Percentiles rank a stretch among this genome's conserved stretches.
These are phyloP conservation scores for Strigamia transsilvanica DNA, from an alignment of 2,888 invertebrate genomes.

Conservation along the genomic window DNA sequence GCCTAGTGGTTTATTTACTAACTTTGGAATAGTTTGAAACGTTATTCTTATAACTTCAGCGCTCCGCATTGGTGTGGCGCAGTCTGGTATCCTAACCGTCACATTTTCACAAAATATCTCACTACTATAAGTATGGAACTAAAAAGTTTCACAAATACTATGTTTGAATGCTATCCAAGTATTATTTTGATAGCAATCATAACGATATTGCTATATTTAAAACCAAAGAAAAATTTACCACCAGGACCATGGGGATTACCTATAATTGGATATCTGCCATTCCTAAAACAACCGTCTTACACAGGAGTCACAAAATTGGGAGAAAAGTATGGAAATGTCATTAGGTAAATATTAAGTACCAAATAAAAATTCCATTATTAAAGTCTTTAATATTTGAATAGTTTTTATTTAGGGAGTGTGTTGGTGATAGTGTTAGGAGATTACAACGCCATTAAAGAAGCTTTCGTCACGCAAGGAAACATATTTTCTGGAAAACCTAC, in stretches of 20 bases:
- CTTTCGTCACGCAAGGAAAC: not conserved
- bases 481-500: too few relatives aligned
- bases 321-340: not conserved
- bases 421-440: constrained; percentile 1
- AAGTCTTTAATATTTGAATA: not conserved
- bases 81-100: too few relatives aligned
- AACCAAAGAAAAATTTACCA: not conserved
- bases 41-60: too few relatives aligned
- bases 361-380: not conserved
- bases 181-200: too few relatives aligned
- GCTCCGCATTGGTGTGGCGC: too few relatives aligned
- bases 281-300: not conserved
- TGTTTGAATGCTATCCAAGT: too few relatives aligned
- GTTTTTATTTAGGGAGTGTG: constrained; percentile 13
- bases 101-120: too few relatives aligned
- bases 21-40: too few relatives aligned
- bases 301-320: not conserved
- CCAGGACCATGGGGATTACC: constrained; percentile 23
- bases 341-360: not conserved
- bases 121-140: too few relatives aligned
- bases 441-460: constrained; percentile 6
- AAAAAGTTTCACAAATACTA: too few relatives aligned
- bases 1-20: too few relatives aligned
- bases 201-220: too few relatives aligned
- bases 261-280: not conserved